Evolutionary conservation across 2,888 invertebrate species (phyloP).

Genomic region (Lepidochitona cinerea): DNA sequence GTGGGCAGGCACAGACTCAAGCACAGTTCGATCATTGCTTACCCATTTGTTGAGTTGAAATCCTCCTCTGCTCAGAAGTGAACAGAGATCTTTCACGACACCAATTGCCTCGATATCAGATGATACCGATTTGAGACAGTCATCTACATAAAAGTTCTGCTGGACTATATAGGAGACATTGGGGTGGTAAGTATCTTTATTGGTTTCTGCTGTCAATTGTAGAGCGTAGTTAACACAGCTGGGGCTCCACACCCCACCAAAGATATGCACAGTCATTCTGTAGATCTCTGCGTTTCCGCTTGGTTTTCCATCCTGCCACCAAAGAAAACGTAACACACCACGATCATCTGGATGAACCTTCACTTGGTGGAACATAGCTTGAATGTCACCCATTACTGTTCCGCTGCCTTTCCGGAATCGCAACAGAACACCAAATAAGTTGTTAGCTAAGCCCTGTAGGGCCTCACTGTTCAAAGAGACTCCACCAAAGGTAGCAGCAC

Average conservation of each 20-base stretch:
- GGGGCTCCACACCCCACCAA: no score
- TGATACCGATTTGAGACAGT: neutral
- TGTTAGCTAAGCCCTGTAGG: no score
- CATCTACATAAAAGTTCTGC: conserved; percentile 22
- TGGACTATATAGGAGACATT: no score
- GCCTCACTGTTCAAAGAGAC: no score
- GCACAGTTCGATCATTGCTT: neutral
- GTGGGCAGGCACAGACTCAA: no score
- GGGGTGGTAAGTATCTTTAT: no score
- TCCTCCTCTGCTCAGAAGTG: conserved; percentile 16
- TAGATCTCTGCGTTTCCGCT: conserved; percentile 8
- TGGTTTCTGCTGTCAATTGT: conserved; percentile 17
- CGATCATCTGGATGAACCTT: conserved; percentile 11
- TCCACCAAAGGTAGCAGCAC: conserved; percentile 29
- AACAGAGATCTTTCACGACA: no score
- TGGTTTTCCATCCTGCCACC: conserved; percentile 28
- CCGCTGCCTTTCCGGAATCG: no score
- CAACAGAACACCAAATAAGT: conserved; percentile 27
- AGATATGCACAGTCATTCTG: conserved; percentile 32
- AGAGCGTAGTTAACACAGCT: conserved; percentile 28
- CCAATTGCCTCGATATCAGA: no score
- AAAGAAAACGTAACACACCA: conserved; percentile 26
- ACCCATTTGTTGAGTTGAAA: conserved; percentile 25
- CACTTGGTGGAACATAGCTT: conserved; percentile 37
- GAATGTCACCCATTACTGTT: no score